Evolutionary conservation across 2,888 invertebrate species (phyloP).

Genomic region (Auanema sp.): DNA sequence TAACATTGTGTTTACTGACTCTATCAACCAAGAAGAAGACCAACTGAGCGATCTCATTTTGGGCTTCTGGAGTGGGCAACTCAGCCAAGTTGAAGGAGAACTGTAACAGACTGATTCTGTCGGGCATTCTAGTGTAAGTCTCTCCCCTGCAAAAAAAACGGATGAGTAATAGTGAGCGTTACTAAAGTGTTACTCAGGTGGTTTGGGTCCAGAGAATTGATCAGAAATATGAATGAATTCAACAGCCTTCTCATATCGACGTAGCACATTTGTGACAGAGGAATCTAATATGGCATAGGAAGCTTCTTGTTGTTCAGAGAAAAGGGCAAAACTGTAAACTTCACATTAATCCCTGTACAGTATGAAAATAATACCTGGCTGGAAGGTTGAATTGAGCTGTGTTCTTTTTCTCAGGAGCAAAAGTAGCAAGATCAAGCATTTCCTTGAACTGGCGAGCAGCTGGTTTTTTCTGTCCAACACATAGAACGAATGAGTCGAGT

Average conservation of each 20-base stretch:
- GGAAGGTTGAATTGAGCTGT: conserved; percentile 34
- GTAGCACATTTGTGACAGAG: conserved; percentile 51
- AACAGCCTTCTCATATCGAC: conserved; percentile 79
- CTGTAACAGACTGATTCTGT: conserved; percentile 74
- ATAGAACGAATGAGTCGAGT: conserved; percentile 90
- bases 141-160: conserved; percentile 57
- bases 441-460: conserved; percentile 83
- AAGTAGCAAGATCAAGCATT: conserved; percentile 78
- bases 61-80: conserved; percentile 27
- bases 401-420: conserved; percentile 36
- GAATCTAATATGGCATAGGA: conserved; percentile 34
- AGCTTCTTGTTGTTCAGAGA: conserved; percentile 42
- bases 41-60: conserved; percentile 35
- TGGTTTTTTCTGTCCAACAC: conserved; percentile 85
- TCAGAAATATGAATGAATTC: conserved; percentile 97
- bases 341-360: not conserved
- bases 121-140: conserved; percentile 71
- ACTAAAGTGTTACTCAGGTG: conserved; percentile 75
- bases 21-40: conserved; percentile 84
- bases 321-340: conserved; percentile 29
- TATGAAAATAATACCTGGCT: conserved; percentile 11
- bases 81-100: conserved; percentile 70
- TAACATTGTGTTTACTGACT: conserved; percentile 59
- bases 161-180: not conserved
- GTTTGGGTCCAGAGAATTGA: conserved; percentile 85